These are phyloP conservation scores for Chrysopilus asiliformis DNA, from an alignment of 2,888 invertebrate genomes.

Conservation along the genomic window DNA sequence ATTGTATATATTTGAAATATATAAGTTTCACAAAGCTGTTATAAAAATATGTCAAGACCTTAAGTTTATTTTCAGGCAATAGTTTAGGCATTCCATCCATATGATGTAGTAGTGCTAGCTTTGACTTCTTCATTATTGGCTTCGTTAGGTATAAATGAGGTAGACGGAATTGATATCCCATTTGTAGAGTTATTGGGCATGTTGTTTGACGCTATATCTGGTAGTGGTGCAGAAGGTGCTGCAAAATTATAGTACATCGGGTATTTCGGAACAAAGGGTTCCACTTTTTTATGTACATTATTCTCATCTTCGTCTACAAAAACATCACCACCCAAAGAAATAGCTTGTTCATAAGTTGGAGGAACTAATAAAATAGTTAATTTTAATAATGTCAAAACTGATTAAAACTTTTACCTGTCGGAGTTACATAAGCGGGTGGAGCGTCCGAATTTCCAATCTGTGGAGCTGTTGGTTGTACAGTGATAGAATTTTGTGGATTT, in stretches of 20 bases:
- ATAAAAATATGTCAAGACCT: too few species aligned
- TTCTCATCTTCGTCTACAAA: slow-evolving; percentile 32
- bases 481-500: slow-evolving; percentile 3
- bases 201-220: too few species aligned
- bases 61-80: too few species aligned
- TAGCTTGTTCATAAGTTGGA: slow-evolving; percentile 34
- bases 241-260: slow-evolving; percentile 26
- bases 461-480: slow-evolving; percentile 6
- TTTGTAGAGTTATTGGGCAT: too few species aligned
- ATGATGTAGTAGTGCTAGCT: too few species aligned
- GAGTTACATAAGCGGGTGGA: slow-evolving; percentile 33
- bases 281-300: slow-evolving; percentile 25
- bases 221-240: neutral
- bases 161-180: too few species aligned
- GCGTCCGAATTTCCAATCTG: slow-evolving; percentile 20
- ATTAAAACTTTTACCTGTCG: slow-evolving; percentile 24
- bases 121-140: too few species aligned
- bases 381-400: neutral
- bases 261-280: slow-evolving; percentile 33
- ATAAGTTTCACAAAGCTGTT: too few species aligned
- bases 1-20: too few species aligned
- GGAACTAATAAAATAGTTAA: slow-evolving; percentile 23
- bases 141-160: too few species aligned
- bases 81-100: too few species aligned
- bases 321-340: slow-evolving; percentile 19